These are phyloP conservation scores for Drosophila gunungcola DNA, from an alignment of 1,140 invertebrate genomes.

Conservation along the genomic window DNA sequence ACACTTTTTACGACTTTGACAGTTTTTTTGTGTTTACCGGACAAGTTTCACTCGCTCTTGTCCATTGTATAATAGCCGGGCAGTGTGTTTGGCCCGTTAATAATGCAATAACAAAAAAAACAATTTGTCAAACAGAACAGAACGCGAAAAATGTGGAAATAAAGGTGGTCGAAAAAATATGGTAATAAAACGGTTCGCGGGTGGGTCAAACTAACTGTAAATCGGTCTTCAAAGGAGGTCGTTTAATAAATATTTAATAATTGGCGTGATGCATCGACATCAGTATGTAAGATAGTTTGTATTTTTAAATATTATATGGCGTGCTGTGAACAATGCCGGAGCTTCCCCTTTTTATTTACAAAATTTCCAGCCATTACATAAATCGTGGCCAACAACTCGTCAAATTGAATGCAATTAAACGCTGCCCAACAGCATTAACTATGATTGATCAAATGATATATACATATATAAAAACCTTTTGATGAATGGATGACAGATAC, in stretches of 20 bases:
- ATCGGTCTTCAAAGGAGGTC: constrained; percentile 31
- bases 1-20: constrained; percentile 32
- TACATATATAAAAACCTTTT: constrained; percentile 26
- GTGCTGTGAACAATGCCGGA: constrained; percentile 33
- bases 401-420: constrained; percentile 64
- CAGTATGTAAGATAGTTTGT: constrained; percentile 4
- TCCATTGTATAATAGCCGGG: constrained; percentile 15
- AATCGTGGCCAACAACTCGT: constrained; percentile 39
- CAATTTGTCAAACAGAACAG: constrained; percentile 56
- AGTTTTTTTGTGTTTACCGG: constrained; percentile 4
- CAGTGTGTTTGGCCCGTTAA: constrained; percentile 6
- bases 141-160: constrained; percentile 30
- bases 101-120: constrained; percentile 38
- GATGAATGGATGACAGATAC: constrained; percentile 38
- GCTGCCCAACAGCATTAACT: constrained; percentile 56
- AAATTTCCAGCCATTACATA: constrained; percentile 41
- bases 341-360: constrained; percentile 40
- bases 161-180: constrained; percentile 20
- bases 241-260: constrained; percentile 58
- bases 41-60: neutral
- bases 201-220: constrained; percentile 56
- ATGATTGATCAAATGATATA: constrained; percentile 73
- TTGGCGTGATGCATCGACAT: constrained; percentile 32
- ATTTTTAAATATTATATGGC: constrained; percentile 28
- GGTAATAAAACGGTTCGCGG: constrained; percentile 41